These are phyloP conservation scores for Trogon melanurus DNA, from an alignment of 2,113 vertebrate genomes.

Conservation along the genomic window DNA sequence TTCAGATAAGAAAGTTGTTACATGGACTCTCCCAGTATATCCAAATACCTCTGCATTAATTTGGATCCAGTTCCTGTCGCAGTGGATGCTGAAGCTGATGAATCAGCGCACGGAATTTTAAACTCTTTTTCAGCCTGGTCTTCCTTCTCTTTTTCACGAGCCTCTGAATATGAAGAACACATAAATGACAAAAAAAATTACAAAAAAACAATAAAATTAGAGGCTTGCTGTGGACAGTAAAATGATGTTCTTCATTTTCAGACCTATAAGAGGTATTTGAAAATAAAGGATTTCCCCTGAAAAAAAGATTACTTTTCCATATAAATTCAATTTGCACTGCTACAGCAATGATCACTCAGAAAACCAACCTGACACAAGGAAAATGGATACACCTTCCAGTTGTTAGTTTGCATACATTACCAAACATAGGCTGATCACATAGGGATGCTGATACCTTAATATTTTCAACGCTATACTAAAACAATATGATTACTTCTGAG, in stretches of 20 bases:
- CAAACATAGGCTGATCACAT: background rate
- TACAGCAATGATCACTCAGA: background rate
- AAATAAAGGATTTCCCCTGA: background rate
- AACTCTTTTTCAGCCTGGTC: constrained; percentile 66
- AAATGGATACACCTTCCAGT: background rate
- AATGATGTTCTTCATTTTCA: background rate
- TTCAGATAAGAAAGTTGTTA: background rate
- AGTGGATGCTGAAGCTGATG: constrained; percentile 54
- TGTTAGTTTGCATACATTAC: background rate
- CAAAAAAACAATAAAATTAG: background rate
- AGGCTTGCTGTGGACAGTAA: background rate
- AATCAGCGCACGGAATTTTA: constrained; percentile 12
- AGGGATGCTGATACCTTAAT: background rate
- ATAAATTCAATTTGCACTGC: background rate
- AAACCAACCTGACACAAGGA: background rate
- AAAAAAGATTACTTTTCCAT: background rate
- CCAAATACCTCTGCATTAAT: constrained; percentile 65
- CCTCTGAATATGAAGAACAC: constrained; percentile 62
- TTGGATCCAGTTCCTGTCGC: background rate
- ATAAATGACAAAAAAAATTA: background rate
- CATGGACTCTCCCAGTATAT: background rate
- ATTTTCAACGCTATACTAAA: background rate
- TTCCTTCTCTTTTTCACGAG: constrained; percentile 77
- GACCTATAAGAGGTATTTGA: background rate
- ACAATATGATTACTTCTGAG: background rate